Base-by-base conservation (phyloP, 2,888 invertebrate species). In the Amiota communis region DNA sequence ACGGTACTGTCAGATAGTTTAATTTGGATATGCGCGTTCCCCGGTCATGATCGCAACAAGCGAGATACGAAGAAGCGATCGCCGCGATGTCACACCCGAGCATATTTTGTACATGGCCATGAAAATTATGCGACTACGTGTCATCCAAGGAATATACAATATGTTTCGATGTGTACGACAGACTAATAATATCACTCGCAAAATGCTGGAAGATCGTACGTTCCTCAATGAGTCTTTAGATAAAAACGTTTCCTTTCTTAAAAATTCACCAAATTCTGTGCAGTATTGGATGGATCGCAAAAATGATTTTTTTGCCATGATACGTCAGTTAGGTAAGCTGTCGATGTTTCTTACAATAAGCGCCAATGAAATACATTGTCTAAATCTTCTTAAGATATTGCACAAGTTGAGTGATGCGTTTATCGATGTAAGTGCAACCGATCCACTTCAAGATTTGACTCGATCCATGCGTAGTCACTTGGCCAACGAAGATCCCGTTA, bases 121-220 rank as follows among this genome's bases (percentile, higher is more conserved):
- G 88, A 89, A 89, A 76, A 86, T 48, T 11, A 65, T 90, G 76
- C 79, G 88, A 68, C 17, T 81, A 10, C 80, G 86, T 36, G 57
- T 72, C 57, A 57, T 15, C 13, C 2, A 47, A 46, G 17, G 10
- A 15, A 57, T 57, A 15, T 57, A 57, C 57, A 51, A 51, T n/a
- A n/a, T n/a, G n/a, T n/a, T n/a, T n/a, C n/a, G 51, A 51, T 51
- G 51, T 4, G n/a, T n/a, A 51, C n/a, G 51, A 51, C n/a, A 13
- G 51, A 51, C 51, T 11, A 4, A 1, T 51, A 51, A n/a, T 51
- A 51, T 11, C 51, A 51, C 51, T 51, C 51, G 12, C 51, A 4
- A 51, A n/a, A n/a, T n/a, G 51, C 1, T 51, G 51, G 51, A 51
- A 51, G 4, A 51, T 51, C 51, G 4, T 51, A 51, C 51, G 11